These are phyloP conservation scores for Lindbergichthys nudifrons DNA, from an alignment of 2,797 vertebrate species.

Conservation along the genomic window DNA sequence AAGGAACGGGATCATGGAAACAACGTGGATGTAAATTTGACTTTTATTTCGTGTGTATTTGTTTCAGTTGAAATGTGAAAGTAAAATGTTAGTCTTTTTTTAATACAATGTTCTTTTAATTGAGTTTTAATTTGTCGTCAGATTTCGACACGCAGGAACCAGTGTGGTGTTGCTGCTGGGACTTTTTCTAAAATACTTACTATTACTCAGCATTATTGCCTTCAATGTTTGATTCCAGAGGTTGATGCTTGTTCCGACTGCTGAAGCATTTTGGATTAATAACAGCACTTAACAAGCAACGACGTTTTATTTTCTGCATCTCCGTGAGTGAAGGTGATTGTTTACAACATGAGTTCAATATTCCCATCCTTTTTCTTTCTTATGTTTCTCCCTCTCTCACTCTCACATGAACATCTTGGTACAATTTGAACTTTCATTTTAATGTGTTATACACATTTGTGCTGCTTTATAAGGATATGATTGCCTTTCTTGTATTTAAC, in stretches of 20 bases:
- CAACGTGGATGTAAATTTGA: slow-evolving; percentile 73
- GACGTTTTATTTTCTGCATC: slow-evolving; percentile 52
- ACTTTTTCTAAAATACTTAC: slow-evolving; percentile 54
- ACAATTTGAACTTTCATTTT: slow-evolving; percentile 82
- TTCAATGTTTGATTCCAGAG: slow-evolving; percentile 76
- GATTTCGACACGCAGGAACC: slow-evolving; percentile 61
- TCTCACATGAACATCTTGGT: slow-evolving; percentile 78
- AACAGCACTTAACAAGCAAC: slow-evolving; percentile 80
- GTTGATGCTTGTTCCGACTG: slow-evolving; percentile 79
- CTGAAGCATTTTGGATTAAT: slow-evolving; percentile 72
- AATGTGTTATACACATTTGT: slow-evolving; percentile 87
- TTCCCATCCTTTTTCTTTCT: slow-evolving; percentile 23
- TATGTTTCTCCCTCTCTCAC: slow-evolving; percentile 68
- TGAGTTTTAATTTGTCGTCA: slow-evolving; percentile 63
- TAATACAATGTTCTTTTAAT: slow-evolving; percentile 66
- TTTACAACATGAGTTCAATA: slow-evolving; percentile 81
- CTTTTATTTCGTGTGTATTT: slow-evolving; percentile 54
- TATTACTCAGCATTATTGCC: slow-evolving; percentile 72
- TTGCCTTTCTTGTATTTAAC: slow-evolving; percentile 86
- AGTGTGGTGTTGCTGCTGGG: slow-evolving; percentile 69
- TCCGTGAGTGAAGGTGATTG: slow-evolving; percentile 81
- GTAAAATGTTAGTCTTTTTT: slow-evolving; percentile 61
- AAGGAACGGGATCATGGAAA: slow-evolving; percentile 67
- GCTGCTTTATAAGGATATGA: slow-evolving; percentile 85
- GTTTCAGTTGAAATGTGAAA: slow-evolving; percentile 81